A percentile compares a stretch with the other conserved stretches of the same genome.
phyloP scores from a whole-genome alignment of 2,888 invertebrate genomes.

The Bursaphelenchus okinawaensis region DNA sequence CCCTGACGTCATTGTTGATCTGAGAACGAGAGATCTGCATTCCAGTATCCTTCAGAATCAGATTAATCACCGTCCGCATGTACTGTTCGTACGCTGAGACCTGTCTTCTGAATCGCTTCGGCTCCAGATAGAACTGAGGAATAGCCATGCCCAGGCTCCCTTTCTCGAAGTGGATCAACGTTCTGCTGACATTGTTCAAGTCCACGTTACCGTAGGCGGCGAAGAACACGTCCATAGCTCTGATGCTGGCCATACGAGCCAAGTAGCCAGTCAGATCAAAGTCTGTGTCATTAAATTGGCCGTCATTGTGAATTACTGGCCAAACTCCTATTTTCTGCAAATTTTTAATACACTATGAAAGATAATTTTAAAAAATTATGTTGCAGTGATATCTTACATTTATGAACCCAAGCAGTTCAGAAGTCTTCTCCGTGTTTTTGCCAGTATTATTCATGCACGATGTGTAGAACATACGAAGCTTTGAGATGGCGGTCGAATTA shows the following conservation, averaged over 20 bases:
- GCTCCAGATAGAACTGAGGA: conserved; percentile 11
- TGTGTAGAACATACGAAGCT: conserved; percentile 15
- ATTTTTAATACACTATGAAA: background rate
- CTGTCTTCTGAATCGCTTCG: background rate
- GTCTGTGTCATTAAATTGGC: conserved; percentile 2
- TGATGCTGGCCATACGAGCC: conserved; percentile 3
- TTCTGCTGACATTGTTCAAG: conserved; percentile 8
- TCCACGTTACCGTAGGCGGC: conserved; percentile 5
- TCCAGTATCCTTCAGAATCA: conserved; percentile 1
- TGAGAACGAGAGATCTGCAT: background rate
- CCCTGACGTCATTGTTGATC: conserved; percentile 8
- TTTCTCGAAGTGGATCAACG: conserved; percentile 9
- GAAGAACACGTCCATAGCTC: conserved; percentile 16
- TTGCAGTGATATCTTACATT: background rate
- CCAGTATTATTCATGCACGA: conserved; percentile 16
- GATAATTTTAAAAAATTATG: background rate
- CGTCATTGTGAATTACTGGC: conserved; percentile 11
- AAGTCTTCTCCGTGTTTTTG: conserved; percentile 6
- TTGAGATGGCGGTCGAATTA: conserved; percentile 19
- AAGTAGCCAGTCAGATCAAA: conserved; percentile 15
- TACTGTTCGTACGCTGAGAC: conserved; percentile 6
- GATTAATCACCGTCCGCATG: background rate
- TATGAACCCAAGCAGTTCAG: conserved; percentile 6
- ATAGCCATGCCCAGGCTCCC: conserved; percentile 9
- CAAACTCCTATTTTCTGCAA: conserved; percentile 5